phyloP scores from a whole-genome alignment of 2,888 invertebrate genomes.

The Ceraclea dissimilis region DNA sequence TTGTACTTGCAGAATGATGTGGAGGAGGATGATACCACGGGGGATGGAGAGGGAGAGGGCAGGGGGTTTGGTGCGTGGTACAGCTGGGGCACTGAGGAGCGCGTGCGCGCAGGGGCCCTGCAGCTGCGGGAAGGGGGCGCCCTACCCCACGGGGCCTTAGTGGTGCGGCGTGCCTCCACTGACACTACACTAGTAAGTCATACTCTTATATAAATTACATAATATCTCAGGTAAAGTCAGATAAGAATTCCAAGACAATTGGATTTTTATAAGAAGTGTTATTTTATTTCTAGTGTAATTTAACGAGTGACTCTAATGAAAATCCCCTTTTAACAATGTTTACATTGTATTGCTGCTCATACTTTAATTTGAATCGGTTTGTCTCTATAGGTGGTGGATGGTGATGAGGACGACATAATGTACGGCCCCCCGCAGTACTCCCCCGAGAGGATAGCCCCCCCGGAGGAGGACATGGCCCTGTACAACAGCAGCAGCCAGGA shows the following conservation, averaged over 20 bases:
- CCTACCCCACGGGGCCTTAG: slow-evolving; percentile 27
- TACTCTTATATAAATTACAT: too few relatives aligned
- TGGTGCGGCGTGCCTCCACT: slow-evolving; percentile 34
- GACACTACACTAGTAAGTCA: slow-evolving; percentile 36
- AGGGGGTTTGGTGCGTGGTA: slow-evolving; percentile 60
- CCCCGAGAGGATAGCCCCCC: slow-evolving; percentile 29
- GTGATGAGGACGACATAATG: slow-evolving; percentile 74
- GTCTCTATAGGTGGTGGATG: slow-evolving; percentile 86
- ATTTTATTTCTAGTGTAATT: too few relatives aligned
- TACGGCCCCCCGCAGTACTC: slow-evolving; percentile 86
- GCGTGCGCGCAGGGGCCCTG: slow-evolving; percentile 66
- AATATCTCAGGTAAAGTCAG: too few relatives aligned
- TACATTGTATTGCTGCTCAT: too few relatives aligned
- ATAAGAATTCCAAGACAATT: background rate
- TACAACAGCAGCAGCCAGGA: background rate
- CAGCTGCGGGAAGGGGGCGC: slow-evolving; percentile 37
- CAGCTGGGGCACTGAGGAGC: slow-evolving; percentile 85
- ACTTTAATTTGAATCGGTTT: too few relatives aligned
- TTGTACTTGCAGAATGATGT: background rate
- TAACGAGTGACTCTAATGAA: too few relatives aligned
- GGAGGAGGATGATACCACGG: background rate
- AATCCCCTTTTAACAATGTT: too few relatives aligned
- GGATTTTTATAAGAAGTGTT: too few relatives aligned
- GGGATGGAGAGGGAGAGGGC: background rate
- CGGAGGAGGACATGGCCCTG: slow-evolving; percentile 28